Evolutionary conservation across 2,888 invertebrate species (phyloP).

Genomic region (Colletes collaris): DNA sequence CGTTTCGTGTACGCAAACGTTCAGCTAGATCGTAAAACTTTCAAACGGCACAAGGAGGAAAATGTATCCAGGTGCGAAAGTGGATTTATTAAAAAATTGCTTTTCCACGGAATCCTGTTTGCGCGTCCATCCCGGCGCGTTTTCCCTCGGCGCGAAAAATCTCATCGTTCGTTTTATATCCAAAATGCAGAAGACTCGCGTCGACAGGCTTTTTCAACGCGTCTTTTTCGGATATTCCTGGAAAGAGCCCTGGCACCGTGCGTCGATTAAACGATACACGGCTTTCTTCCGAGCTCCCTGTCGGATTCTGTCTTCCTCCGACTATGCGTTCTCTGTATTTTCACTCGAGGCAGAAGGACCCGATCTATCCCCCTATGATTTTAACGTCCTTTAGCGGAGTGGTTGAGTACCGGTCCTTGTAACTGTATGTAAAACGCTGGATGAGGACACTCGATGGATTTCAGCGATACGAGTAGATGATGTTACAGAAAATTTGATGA

Average conservation of each 20-base stretch:
- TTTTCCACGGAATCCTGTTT: constrained; percentile 38
- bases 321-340: constrained; percentile 1
- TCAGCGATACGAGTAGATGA: too few species aligned
- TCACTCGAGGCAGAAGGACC: background rate
- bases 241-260: constrained; percentile 20
- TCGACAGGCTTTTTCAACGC: constrained; percentile 68
- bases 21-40: constrained; percentile 42
- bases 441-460: too few species aligned
- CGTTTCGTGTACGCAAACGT: constrained; percentile 22
- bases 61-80: constrained; percentile 54
- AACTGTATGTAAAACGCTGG: too few species aligned
- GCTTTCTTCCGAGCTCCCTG: constrained; percentile 49
- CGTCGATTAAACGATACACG: constrained; percentile 66
- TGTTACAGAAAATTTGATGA: too few species aligned
- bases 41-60: constrained; percentile 49
- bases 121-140: constrained; percentile 45
- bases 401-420: too few species aligned
- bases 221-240: constrained; percentile 48
- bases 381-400: background rate
- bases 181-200: constrained; percentile 58
- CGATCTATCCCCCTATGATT: too few species aligned
- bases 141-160: constrained; percentile 56
- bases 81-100: constrained; percentile 67
- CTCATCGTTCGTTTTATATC: constrained; percentile 63
- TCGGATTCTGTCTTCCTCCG: constrained; percentile 36